Evolutionary conservation across 1,140 invertebrate species (phyloP), one percentile per base, ranked within the genome.

Genomic region (Pollicipes pollicipes): DNA sequence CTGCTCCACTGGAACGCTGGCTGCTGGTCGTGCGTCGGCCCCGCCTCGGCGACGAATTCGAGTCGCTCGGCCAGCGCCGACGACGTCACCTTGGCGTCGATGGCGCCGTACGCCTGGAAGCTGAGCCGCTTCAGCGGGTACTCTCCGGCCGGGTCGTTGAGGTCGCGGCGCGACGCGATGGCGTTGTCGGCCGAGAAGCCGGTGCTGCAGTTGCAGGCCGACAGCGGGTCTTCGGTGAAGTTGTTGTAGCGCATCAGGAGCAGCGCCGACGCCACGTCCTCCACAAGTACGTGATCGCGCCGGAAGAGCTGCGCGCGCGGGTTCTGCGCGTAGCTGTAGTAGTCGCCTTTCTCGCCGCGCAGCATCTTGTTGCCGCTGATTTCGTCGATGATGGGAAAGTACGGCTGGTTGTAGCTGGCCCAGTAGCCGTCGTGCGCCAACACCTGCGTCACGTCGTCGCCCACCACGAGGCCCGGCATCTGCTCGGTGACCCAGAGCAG

Each of bases 401-500:
- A 88, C 45, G 92, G 89, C 73, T 88, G 80, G 74, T 94, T 94
- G 76, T 90, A 90, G 68, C 86, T 88, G 69, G 88, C 84, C 85
- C 90, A 89, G 75, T 89, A 93, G 0, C 84, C 82, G 70, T 85
- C 84, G 35, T 85, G 80, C 2, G 83, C 76, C 30, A 96, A 83
- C 0, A 83, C 78, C 68, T 85, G 79, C 0, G 90, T 89, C 35
- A 88, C 80, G 80, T 96, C 91, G 32, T 82, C 81, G 4, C 82
- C 81, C 37, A 84, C 81, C 24, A 85, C 82, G 28, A 70, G 45
- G 21, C 85, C 87, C 58, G 91, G 89, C 30, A 93, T 81, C 78
- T 97, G 93, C 79, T 97, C 93, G 3, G 91, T 79, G 37, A 95
- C 82, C 83, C 86, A 88, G 0, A 95, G 77, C 31, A 90, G 77